A percentile compares a stretch with the other conserved stretches of the same genome.
Evolutionary conservation across 2,888 invertebrate species (phyloP).

Genomic region (Leucophenga montana): DNA sequence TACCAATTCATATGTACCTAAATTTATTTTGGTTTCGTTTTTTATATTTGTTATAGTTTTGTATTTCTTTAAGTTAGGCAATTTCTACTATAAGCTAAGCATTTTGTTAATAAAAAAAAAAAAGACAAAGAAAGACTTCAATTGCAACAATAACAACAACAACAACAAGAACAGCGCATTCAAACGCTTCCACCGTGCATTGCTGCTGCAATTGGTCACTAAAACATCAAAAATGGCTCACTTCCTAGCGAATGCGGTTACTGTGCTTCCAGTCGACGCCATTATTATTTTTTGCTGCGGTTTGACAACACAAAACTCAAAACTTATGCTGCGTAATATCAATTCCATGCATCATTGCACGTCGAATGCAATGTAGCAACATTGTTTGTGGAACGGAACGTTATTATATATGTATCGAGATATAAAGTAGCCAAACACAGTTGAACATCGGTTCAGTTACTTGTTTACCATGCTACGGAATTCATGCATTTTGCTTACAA

Average conservation of each 20-base stretch:
- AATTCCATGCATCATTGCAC: constrained; percentile 13
- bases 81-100: constrained; percentile 9
- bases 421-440: too few species aligned
- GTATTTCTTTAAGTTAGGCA: not conserved
- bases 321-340: not conserved
- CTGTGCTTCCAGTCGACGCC: not conserved
- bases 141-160: not conserved
- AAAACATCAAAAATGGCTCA: not conserved
- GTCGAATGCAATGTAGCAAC: too few species aligned
- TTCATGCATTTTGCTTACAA: too few species aligned
- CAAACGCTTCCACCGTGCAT: not conserved
- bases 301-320: not conserved
- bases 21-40: not conserved
- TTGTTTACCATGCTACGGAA: too few species aligned
- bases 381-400: too few species aligned
- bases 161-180: too few species aligned
- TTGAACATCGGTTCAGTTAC: too few species aligned
- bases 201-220: not conserved
- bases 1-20: too few species aligned
- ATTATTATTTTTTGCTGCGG: not conserved
- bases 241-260: constrained; percentile 19
- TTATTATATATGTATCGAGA: too few species aligned
- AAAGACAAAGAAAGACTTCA: constrained; percentile 12
- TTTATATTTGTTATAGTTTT: constrained; percentile 7
- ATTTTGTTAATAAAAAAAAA: not conserved